A percentile compares a stretch with the other conserved stretches of the same genome.
Conservation (phyloP, 2,888 invertebrate genomes). For the Agrochola litura region DNA sequence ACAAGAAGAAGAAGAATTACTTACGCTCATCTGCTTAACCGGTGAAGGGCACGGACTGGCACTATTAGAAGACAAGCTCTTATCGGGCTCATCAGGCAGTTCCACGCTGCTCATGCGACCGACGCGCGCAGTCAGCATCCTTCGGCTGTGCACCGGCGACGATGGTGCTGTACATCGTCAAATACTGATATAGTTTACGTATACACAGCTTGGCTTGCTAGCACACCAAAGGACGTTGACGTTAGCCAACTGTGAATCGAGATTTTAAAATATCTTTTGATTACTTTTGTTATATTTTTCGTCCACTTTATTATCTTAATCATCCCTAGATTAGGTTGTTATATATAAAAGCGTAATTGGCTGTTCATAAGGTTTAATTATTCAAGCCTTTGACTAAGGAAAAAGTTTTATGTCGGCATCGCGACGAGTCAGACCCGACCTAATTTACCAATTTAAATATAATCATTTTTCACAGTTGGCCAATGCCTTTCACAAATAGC, state of each 20-base stretch:
- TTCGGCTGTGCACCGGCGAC: conserved; percentile 97
- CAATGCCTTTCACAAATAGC: conserved; percentile 46
- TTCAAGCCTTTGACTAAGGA: conserved; percentile 16
- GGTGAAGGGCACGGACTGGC: conserved; percentile 98
- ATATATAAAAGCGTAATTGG: conserved; percentile 5
- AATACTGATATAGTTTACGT: conserved; percentile 41
- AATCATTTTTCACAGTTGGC: conserved; percentile 51
- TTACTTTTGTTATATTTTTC: neutral
- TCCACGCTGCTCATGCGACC: conserved; percentile 98
- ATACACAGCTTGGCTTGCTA: conserved; percentile 10
- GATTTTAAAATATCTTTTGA: conserved; percentile 1
- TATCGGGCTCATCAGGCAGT: conserved; percentile 96
- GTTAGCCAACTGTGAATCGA: conserved; percentile 31
- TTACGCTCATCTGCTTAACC: conserved; percentile 89
- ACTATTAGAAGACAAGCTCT: conserved; percentile 97
- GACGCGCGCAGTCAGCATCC: conserved; percentile 94
- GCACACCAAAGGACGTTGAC: conserved; percentile 32
- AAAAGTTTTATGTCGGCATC: neutral
- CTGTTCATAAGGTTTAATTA: conserved; percentile 13
- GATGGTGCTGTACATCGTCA: conserved; percentile 93
- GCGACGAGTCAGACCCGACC: conserved; percentile 2
- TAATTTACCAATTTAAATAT: conserved; percentile 27
- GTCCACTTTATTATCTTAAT: neutral
- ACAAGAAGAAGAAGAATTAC: conserved; percentile 57
- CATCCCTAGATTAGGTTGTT: neutral